Evolutionary conservation across 2,797 vertebrate genomes (phyloP).

Genomic region (Hipposideros larvatus): DNA sequence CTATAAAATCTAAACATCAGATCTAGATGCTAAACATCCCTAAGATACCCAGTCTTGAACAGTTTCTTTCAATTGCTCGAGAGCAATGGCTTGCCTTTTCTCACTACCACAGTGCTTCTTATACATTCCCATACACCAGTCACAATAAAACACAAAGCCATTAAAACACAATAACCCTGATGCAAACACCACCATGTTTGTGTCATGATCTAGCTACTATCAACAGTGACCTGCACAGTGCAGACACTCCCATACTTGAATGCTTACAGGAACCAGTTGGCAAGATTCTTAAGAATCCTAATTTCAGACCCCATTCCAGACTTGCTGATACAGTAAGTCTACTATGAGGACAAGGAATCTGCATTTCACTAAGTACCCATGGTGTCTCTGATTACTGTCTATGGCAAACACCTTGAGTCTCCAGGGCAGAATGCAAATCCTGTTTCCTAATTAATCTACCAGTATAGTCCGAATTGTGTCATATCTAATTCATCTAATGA

Average conservation of each 20-base stretch:
- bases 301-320: not conserved
- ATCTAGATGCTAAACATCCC: not conserved
- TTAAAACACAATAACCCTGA: conserved; percentile 8
- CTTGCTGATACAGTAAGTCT: not conserved
- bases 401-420: not conserved
- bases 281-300: not conserved
- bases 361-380: not conserved
- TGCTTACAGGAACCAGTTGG: not conserved
- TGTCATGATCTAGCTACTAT: not conserved
- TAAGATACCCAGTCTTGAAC: not conserved
- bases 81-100: not conserved
- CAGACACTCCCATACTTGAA: not conserved
- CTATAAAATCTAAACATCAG: not conserved
- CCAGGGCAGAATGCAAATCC: not conserved
- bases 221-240: not conserved
- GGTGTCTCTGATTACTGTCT: not conserved
- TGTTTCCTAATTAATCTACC: not conserved
- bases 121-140: not conserved
- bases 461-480: not conserved
- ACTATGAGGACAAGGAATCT: not conserved
- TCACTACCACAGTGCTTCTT: not conserved
- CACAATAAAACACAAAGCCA: not conserved
- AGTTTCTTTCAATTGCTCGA: not conserved
- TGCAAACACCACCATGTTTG: not conserved
- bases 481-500: not conserved